Base-by-base conservation (phyloP, 1,140 invertebrate genomes). In the Rhagoletis zephyria region DNA sequence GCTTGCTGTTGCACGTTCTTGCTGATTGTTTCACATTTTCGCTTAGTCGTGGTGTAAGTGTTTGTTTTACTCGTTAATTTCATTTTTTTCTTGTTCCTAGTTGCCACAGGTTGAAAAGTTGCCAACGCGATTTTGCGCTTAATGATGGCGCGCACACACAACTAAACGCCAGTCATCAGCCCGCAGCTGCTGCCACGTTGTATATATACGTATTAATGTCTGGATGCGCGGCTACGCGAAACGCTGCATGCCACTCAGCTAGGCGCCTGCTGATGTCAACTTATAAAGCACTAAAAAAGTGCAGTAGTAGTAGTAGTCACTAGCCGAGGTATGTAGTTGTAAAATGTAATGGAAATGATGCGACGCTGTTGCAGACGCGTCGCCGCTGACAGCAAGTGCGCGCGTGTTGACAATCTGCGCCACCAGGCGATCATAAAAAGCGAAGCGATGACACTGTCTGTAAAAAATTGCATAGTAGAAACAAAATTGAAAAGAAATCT, bases 51-150 rank as follows among this genome's bases (percentile, higher is more conserved):
- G 0, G 7, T 85, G 51, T 16, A 56, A 56, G 45, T 70, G 14
- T 67, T 65, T 87, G 56, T 51, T 87, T 87, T 19, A 67, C 42
- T 40, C 67, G 67, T 74, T 74, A 9, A 12, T 74, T 48, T 74
- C 12, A 5, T 56, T 3, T 67, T 14, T 19, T 19, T 45, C n/a
- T n/a, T 9, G 40, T 81, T 64, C 30, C 19, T n/a, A 30, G 19
- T 56, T 59, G 70, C 65, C 60, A 61, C 67, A 87, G 86, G 86
- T 87, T 86, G 63, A 30, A 56, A 87, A 51, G 9, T 70, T 87
- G 63, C 42, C 86, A 87, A 87, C 70, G 48, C 86, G 86, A 87
- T 87, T 87, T 87, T 87, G 30, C 63, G 60, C 64, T 81, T 81
- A 70, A 87, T 87, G 51, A 87, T 64, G 77, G 48, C 19, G 30